These are phyloP conservation scores for Sebastes kiyomatsui DNA, from an alignment of 2,797 vertebrate genomes.

Conservation along the genomic window DNA sequence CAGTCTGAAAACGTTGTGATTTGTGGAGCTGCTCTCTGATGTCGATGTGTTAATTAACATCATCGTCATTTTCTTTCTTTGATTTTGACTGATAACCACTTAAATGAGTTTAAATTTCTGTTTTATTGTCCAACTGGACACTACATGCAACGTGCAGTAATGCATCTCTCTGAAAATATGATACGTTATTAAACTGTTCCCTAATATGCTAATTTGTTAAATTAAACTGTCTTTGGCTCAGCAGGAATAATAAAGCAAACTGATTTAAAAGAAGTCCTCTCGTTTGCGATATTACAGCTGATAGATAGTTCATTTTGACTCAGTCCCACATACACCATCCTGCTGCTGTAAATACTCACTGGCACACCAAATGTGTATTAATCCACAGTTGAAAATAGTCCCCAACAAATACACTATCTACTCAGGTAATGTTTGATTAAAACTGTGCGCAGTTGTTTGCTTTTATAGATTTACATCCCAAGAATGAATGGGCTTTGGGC, in stretches of 20 bases:
- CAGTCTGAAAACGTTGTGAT: conserved; percentile 12
- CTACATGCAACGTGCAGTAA: conserved; percentile 56
- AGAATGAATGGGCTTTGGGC: not conserved
- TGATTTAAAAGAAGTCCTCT: conserved; percentile 74
- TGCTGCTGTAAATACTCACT: not conserved
- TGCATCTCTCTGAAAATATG: conserved; percentile 71
- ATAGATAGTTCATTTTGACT: conserved; percentile 7
- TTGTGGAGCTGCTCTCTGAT: conserved; percentile 26
- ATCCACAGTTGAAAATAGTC: not conserved
- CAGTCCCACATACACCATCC: not conserved
- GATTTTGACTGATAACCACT: conserved; percentile 63
- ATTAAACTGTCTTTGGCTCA: conserved; percentile 69
- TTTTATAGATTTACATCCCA: not conserved
- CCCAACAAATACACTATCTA: not conserved
- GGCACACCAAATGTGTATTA: not conserved
- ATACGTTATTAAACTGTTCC: conserved; percentile 74
- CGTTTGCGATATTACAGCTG: conserved; percentile 61
- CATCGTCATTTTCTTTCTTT: conserved; percentile 58
- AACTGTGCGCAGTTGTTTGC: not conserved
- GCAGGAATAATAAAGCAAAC: conserved; percentile 75
- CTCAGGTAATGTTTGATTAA: not conserved
- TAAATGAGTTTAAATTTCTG: conserved; percentile 67
- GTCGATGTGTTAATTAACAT: conserved; percentile 57
- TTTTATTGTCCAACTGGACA: conserved; percentile 69
- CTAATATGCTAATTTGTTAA: conserved; percentile 77